Conservation (phyloP, 2,888 invertebrate species). For the Loripinus fragilis region DNA sequence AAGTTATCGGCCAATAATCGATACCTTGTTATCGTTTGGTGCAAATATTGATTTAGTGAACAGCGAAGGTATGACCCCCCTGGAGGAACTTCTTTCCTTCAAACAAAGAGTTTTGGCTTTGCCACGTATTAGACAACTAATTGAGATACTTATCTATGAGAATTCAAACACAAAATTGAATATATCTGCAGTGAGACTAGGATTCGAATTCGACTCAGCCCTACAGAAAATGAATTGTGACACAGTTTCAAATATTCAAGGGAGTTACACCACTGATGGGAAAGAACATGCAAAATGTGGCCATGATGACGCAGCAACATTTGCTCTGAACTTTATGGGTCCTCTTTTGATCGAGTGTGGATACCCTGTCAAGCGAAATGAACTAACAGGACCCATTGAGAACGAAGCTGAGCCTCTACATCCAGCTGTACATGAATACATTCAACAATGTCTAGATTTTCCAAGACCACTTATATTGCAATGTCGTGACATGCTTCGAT, state of each 20-base stretch:
- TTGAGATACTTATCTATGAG: not conserved
- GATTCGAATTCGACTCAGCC: not conserved
- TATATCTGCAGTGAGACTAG: not conserved
- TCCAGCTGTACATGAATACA: not conserved
- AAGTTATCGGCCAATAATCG: not conserved
- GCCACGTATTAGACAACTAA: not conserved
- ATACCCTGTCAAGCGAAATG: not conserved
- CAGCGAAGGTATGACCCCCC: not conserved
- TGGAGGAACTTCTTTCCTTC: not conserved
- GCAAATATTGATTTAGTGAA: not conserved
- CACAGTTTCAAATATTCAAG: not conserved
- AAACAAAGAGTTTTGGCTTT: not conserved
- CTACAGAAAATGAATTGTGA: not conserved
- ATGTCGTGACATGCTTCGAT: not conserved
- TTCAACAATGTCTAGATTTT: not conserved
- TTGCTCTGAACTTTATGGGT: not conserved
- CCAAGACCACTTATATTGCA: not conserved
- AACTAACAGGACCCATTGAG: not conserved
- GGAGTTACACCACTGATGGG: not conserved
- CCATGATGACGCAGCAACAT: not conserved
- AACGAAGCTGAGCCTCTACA: not conserved
- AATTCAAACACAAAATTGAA: not conserved
- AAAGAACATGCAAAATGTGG: not conserved
- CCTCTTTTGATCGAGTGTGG: not conserved
- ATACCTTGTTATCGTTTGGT: not conserved